These are phyloP conservation scores for Peromyscus aztecus DNA, from an alignment of 2,797 vertebrate species.

Conservation along the genomic window DNA sequence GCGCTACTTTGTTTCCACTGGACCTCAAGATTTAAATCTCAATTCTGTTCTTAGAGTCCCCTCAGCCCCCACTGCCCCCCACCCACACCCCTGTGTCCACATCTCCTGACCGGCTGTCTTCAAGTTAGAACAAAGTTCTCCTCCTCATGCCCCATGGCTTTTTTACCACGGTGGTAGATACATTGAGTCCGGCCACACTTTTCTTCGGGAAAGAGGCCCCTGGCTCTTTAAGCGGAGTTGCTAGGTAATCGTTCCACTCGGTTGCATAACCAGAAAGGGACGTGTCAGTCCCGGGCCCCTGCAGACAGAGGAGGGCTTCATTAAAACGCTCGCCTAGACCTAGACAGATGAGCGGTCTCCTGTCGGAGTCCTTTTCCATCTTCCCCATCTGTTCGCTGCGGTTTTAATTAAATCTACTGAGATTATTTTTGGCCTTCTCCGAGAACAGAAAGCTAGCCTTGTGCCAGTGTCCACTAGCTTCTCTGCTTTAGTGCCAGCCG, in stretches of 20 bases:
- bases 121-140: background rate
- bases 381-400: conserved; percentile 97
- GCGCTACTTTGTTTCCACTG: conserved; percentile 66
- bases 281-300: conserved; percentile 87
- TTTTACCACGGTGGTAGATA: background rate
- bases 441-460: conserved; percentile 90
- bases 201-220: conserved; percentile 74
- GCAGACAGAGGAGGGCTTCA: conserved; percentile 91
- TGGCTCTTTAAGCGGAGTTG: conserved; percentile 83
- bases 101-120: background rate
- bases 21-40: conserved; percentile 61
- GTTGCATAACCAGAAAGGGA: conserved; percentile 89
- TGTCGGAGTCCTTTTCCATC: conserved; percentile 94
- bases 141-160: background rate
- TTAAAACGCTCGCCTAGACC: conserved; percentile 89
- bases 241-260: conserved; percentile 86
- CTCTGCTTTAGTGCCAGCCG: conserved; percentile 93
- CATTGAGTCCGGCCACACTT: conserved; percentile 20
- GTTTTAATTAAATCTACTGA: conserved; percentile 99
- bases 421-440: conserved; percentile 92
- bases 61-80: background rate
- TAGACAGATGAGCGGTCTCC: conserved; percentile 96
- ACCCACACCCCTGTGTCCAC: background rate
- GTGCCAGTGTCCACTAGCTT: conserved; percentile 96
- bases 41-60: conserved; percentile 73